Conservation (phyloP, 2,113 vertebrate species). For the Cyprinus carpio region DNA sequence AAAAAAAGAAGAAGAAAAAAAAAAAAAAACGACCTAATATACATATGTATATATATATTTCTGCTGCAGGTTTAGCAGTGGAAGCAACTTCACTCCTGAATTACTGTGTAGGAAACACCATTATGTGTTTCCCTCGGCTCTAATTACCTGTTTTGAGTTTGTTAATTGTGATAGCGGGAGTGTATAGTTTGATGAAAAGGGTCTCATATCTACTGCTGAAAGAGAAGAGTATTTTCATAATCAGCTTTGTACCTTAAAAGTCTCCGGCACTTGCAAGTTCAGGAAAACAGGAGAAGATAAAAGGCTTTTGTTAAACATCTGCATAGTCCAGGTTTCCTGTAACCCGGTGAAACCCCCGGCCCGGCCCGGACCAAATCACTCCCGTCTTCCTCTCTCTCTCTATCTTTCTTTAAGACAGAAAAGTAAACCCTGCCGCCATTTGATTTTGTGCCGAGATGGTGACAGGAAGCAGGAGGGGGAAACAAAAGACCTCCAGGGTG, state of each 20-base stretch:
- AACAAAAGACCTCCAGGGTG: conserved; percentile 88
- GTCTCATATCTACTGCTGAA: conserved; percentile 68
- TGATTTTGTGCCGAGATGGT: conserved; percentile 99
- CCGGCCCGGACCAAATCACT: background rate
- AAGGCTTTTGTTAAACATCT: conserved; percentile 93
- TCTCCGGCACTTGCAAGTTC: conserved; percentile 80
- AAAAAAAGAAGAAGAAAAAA: too few relatives aligned
- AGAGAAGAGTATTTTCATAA: conserved; percentile 82
- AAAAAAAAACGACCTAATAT: too few relatives aligned
- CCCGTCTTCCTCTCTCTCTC: conserved; percentile 71
- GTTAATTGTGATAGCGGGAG: conserved; percentile 72
- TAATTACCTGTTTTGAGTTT: conserved; percentile 78
- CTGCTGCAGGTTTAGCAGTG: background rate
- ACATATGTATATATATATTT: background rate
- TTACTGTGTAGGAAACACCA: background rate
- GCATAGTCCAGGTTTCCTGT: conserved; percentile 94
- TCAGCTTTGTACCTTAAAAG: conserved; percentile 94
- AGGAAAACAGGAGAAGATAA: conserved; percentile 87
- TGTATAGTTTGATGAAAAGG: conserved; percentile 69
- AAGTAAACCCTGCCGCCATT: conserved; percentile 93
- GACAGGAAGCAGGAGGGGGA: conserved; percentile 98
- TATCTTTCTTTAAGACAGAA: conserved; percentile 86
- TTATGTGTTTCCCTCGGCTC: conserved; percentile 8
- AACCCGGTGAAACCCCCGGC: conserved; percentile 62
- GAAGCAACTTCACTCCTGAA: background rate